Evolutionary conservation across 1,140 invertebrate genomes (phyloP).

Genomic region (Lithobius niger): DNA sequence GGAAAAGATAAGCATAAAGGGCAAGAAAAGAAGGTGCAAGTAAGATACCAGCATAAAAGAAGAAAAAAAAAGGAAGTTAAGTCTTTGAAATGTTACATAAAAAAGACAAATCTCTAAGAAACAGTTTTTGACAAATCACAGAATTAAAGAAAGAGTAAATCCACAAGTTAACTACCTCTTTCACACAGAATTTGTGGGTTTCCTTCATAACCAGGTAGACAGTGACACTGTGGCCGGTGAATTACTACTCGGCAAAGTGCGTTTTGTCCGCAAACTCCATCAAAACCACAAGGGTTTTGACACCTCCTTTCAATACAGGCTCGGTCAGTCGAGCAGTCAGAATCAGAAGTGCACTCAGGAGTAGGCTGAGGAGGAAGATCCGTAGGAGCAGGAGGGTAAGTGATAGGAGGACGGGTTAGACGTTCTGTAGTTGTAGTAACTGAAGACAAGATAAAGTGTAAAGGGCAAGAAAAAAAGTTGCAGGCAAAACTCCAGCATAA

Average conservation of each 20-base stretch:
- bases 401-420: too few species aligned
- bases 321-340: constrained; percentile 18
- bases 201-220: constrained; percentile 19
- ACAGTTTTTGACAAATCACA: too few species aligned
- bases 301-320: constrained; percentile 19
- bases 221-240: constrained; percentile 17
- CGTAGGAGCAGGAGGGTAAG: constrained; percentile 23
- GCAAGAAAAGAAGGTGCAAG: too few species aligned
- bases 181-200: constrained; percentile 20
- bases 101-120: too few species aligned
- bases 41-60: too few species aligned
- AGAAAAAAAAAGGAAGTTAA: too few species aligned
- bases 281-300: constrained; percentile 16
- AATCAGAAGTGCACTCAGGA: constrained; percentile 59
- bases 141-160: too few species aligned
- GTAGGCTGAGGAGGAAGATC: constrained; percentile 8
- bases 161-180: constrained; percentile 48
- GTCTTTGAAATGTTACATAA: too few species aligned
- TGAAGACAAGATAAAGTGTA: not conserved
- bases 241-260: constrained; percentile 18
- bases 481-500: not conserved
- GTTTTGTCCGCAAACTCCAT: constrained; percentile 39
- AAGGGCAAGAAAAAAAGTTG: not conserved
- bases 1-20: too few species aligned
- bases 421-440: not conserved